A percentile compares a stretch with the other conserved stretches of the same genome.
phyloP scores from a whole-genome alignment of 2,797 vertebrate genomes.

The Gymnoscopelus microlampas region DNA sequence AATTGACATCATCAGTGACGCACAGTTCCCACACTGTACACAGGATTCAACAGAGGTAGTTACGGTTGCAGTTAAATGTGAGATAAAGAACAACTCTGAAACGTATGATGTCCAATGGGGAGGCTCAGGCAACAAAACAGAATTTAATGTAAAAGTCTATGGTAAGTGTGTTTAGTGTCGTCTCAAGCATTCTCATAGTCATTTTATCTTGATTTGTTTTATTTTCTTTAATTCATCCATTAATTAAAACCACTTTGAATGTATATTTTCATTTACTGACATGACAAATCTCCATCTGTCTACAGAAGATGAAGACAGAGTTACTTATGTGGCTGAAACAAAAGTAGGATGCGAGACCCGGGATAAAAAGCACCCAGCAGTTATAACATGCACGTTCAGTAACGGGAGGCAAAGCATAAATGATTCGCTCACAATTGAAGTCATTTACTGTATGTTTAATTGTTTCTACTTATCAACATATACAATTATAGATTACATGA shows the following conservation, averaged over 20 bases:
- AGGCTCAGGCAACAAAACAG: accelerated
- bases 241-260: neutral
- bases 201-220: neutral
- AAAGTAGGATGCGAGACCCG: accelerated
- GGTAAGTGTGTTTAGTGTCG: conserved; percentile 1
- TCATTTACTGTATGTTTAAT: conserved; percentile 62
- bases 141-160: accelerated
- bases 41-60: accelerated
- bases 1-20: neutral
- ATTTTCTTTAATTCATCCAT: neutral
- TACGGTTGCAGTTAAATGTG: accelerated
- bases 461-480: neutral
- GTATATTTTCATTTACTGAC: neutral
- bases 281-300: conserved; percentile 10
- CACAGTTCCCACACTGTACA: conserved; percentile 63
- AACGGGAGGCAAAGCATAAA: conserved; percentile 1
- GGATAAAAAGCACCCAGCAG: accelerated
- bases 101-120: conserved; percentile 32
- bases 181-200: neutral
- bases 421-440: accelerated
- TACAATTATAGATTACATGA: neutral
- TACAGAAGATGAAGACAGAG: neutral
- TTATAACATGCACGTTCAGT: conserved; percentile 30
- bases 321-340: accelerated
- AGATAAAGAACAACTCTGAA: conserved; percentile 25